phyloP scores from a whole-genome alignment of 64 coral and sea anemone genomes.

The Pocillopora verrucosa region DNA sequence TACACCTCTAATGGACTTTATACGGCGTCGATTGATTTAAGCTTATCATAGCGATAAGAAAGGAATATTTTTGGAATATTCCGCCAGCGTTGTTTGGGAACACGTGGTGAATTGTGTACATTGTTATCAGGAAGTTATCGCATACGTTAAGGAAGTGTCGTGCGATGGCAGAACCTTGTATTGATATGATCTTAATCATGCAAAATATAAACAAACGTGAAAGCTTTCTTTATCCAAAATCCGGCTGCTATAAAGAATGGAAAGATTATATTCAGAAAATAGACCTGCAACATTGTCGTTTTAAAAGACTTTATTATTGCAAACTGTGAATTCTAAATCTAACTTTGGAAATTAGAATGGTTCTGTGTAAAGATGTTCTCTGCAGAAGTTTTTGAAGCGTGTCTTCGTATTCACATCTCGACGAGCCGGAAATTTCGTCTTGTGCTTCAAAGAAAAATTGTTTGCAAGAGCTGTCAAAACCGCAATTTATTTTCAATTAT shows the following conservation, averaged over 20 bases:
- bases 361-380: background rate
- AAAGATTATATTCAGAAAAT: background rate
- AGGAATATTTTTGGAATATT: background rate
- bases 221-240: conserved; percentile 1
- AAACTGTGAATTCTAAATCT: background rate
- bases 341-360: background rate
- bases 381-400: background rate
- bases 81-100: background rate
- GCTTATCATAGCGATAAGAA: background rate
- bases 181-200: conserved; percentile 4
- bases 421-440: conserved; percentile 6
- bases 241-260: conserved; percentile 1
- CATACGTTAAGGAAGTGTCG: background rate
- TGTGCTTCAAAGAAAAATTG: background rate
- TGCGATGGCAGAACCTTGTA: background rate
- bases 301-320: background rate
- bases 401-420: conserved; percentile 1
- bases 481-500: conserved; percentile 47
- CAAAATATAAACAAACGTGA: background rate
- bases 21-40: background rate
- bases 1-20: background rate
- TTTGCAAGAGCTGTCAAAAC: conserved; percentile 30
- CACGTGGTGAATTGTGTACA: background rate
- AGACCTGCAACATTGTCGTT: background rate
- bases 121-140: background rate